Conservation (phyloP, 1,140 invertebrate genomes). For the Lasioglossum albipes region DNA sequence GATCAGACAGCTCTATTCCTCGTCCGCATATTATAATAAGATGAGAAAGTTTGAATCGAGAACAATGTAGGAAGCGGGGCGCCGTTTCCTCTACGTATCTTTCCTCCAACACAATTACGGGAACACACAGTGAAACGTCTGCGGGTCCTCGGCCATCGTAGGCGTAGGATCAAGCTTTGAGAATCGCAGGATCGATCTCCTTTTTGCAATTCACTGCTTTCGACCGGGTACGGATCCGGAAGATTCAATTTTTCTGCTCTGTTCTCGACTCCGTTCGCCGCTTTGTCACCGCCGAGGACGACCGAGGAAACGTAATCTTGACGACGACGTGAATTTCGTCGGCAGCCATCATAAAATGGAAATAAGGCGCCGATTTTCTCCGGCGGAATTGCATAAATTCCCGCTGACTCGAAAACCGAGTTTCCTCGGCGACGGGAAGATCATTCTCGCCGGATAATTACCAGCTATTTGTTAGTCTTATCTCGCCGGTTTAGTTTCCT, state of each 20-base stretch:
- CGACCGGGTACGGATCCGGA: neutral
- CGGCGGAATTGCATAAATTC: slow-evolving; percentile 5
- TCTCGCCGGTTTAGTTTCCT: neutral
- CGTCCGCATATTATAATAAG: slow-evolving; percentile 4
- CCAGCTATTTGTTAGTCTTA: slow-evolving; percentile 8
- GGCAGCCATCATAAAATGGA: slow-evolving; percentile 25
- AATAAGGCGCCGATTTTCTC: neutral
- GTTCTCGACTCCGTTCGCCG: neutral
- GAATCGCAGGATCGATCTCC: slow-evolving; percentile 17
- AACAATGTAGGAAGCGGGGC: neutral
- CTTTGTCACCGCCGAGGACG: neutral
- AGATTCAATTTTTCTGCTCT: neutral
- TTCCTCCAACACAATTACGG: neutral
- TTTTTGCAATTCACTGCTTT: neutral
- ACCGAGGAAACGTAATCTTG: neutral
- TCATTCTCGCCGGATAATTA: slow-evolving; percentile 2
- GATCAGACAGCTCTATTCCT: neutral
- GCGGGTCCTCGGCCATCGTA: neutral
- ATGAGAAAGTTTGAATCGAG: slow-evolving; percentile 26
- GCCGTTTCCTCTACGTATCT: neutral
- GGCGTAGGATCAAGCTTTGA: neutral
- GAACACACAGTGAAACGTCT: slow-evolving; percentile 1
- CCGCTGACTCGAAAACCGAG: neutral
- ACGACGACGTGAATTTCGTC: neutral
- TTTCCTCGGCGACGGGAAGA: neutral